Percentiles rank a stretch among this genome's conserved stretches.
Conservation (phyloP, 2,113 vertebrate genomes). For the Chionomys nivalis region DNA sequence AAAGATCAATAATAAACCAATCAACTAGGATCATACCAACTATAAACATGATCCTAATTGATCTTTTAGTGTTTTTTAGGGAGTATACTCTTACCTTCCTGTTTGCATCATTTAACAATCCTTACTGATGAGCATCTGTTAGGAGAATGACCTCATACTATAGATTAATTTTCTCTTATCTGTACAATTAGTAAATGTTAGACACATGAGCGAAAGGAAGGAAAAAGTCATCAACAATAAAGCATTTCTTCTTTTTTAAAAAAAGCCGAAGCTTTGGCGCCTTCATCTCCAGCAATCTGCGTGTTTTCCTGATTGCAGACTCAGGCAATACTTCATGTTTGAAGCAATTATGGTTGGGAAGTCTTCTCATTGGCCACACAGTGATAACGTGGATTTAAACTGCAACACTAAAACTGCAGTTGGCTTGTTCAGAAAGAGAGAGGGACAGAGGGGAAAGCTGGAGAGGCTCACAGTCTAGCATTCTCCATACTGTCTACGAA, state of each 20-base stretch:
- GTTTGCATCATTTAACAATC: neutral
- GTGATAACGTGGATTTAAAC: neutral
- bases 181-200: neutral
- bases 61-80: slow-evolving; percentile 24
- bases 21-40: neutral
- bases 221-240: slow-evolving; percentile 26
- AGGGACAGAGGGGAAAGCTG: neutral
- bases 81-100: neutral
- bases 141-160: neutral
- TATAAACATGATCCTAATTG: neutral
- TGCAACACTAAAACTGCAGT: neutral
- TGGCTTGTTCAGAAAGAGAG: slow-evolving; percentile 23
- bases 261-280: neutral
- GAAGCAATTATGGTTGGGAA: slow-evolving; percentile 66
- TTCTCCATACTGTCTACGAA: slow-evolving; percentile 13
- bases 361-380: slow-evolving; percentile 53
- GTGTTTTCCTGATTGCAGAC: slow-evolving; percentile 71
- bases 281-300: slow-evolving; percentile 13
- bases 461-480: neutral
- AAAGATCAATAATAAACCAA: slow-evolving; percentile 27
- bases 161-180: neutral
- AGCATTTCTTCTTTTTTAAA: neutral
- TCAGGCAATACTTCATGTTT: slow-evolving; percentile 81
- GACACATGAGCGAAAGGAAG: neutral
- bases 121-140: neutral